Conservation (phyloP, 1,140 invertebrate species). For the Geopemphigus sp. region DNA sequence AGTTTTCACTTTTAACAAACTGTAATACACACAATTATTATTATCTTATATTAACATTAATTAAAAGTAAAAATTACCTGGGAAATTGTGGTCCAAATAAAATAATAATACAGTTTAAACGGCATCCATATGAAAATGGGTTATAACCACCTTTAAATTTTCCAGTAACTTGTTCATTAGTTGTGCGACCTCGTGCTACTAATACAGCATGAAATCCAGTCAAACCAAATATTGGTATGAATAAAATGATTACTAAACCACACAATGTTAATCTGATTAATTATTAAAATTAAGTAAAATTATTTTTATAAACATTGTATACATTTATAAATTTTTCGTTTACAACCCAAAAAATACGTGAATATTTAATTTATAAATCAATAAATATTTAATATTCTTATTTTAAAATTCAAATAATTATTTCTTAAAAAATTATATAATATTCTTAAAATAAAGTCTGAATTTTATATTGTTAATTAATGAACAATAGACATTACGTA, state of each 20-base stretch:
- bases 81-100: constrained; percentile 96
- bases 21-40: constrained; percentile 42
- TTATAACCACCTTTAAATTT: constrained; percentile 97
- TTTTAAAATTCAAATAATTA: no score
- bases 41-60: not conserved
- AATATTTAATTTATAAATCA: no score
- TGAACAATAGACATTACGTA: no score
- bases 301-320: not conserved
- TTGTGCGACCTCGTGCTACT: constrained; percentile 96
- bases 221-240: constrained; percentile 95
- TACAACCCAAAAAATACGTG: no score
- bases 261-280: constrained; percentile 45
- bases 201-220: constrained; percentile 97
- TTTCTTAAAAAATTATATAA: no score
- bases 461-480: no score
- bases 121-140: constrained; percentile 92
- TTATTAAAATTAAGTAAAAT: constrained; percentile 40
- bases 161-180: constrained; percentile 98
- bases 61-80: constrained; percentile 64
- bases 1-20: constrained; percentile 54
- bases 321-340: no score
- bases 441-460: no score
- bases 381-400: no score
- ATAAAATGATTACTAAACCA: constrained; percentile 63
- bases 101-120: constrained; percentile 90